Percentiles rank a stretch among this genome's conserved stretches.
phyloP scores from a whole-genome alignment of 2,113 vertebrate genomes.

The Gracilinanus agilis region DNA sequence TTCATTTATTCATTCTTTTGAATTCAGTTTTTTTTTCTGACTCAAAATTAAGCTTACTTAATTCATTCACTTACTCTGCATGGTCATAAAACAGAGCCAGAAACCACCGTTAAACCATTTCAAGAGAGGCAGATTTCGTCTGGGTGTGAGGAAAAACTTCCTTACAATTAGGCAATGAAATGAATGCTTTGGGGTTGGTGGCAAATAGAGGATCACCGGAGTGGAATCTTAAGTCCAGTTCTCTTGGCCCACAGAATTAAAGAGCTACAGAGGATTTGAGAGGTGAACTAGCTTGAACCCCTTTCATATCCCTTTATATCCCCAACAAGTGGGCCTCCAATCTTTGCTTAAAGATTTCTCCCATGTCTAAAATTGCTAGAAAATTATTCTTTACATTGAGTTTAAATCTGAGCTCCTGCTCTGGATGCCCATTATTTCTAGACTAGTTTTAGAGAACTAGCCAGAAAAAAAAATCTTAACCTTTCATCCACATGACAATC shows the following conservation, averaged over 20 bases:
- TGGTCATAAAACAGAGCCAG: not conserved
- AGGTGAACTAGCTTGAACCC: not conserved
- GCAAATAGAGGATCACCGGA: not conserved
- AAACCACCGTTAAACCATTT: not conserved
- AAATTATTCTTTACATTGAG: not conserved
- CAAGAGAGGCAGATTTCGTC: not conserved
- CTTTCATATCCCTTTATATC: not conserved
- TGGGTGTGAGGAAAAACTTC: not conserved
- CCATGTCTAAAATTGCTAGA: not conserved
- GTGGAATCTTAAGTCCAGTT: not conserved
- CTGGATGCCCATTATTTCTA: not conserved
- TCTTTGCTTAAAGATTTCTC: not conserved
- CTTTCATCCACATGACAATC: not conserved
- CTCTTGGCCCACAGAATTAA: not conserved
- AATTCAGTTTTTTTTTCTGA: no score
- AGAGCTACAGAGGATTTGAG: not conserved
- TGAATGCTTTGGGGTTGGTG: not conserved
- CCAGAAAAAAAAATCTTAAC: not conserved
- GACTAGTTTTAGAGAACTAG: not conserved
- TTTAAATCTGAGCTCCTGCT: not conserved
- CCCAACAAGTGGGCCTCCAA: not conserved
- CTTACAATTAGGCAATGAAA: not conserved
- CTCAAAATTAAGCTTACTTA: not conserved
- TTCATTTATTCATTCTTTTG: no score
- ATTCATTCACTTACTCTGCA: not conserved